A percentile compares a stretch with the other conserved stretches of the same genome.
Conservation (phyloP, 35 echinoderm and acorn worm species). For the Heliocidaris tuberculata region DNA sequence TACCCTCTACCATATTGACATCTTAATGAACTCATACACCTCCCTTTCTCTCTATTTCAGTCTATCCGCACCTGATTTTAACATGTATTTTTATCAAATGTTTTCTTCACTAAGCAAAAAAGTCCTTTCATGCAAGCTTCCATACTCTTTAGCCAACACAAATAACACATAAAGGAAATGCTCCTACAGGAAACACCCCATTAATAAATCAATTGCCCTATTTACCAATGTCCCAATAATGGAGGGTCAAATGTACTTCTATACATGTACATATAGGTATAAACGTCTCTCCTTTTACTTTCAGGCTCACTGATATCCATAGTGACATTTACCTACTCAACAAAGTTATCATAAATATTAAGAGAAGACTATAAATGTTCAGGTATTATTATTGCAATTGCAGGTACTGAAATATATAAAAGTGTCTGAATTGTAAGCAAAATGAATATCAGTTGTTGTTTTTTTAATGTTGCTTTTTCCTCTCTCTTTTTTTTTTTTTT, state of each 20-base stretch:
- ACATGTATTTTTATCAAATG: background rate
- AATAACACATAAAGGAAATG: background rate
- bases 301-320: background rate
- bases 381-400: too few relatives aligned
- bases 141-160: background rate
- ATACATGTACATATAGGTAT: background rate
- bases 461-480: background rate
- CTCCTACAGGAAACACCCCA: background rate
- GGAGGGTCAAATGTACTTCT: background rate
- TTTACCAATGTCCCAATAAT: background rate
- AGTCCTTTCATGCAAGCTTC: background rate
- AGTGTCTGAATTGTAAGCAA: too few relatives aligned
- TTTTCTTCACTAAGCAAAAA: background rate
- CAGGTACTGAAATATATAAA: too few relatives aligned
- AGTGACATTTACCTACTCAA: background rate
- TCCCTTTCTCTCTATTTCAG: background rate
- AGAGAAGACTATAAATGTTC: too few relatives aligned
- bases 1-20: too few relatives aligned
- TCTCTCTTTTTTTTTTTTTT: background rate
- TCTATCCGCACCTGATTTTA: background rate
- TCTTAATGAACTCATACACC: too few relatives aligned
- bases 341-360: background rate
- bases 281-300: background rate
- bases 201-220: constrained; percentile 6
- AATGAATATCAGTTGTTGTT: background rate